Evolutionary conservation across 2,888 invertebrate species (phyloP).

Genomic region (Dicyrtoma fusca): DNA sequence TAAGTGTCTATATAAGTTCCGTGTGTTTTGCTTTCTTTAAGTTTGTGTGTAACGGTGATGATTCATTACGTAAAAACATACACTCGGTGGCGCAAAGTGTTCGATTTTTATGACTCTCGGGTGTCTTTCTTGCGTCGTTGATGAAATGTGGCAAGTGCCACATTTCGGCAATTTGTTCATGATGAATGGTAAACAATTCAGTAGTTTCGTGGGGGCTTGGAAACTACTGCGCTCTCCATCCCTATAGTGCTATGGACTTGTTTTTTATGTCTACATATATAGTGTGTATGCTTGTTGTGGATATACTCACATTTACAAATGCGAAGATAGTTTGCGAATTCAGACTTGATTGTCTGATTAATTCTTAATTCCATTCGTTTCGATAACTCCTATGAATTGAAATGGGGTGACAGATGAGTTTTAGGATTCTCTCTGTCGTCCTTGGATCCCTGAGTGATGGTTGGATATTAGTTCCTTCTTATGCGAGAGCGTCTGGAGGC

Average conservation of each 20-base stretch:
- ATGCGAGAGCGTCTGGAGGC: too few relatives aligned
- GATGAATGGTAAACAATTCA: slow-evolving; percentile 41
- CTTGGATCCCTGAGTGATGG: too few relatives aligned
- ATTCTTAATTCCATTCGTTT: slow-evolving; percentile 7
- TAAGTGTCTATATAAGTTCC: neutral
- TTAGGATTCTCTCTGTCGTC: neutral
- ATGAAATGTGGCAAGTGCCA: slow-evolving; percentile 39
- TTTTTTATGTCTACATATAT: neutral
- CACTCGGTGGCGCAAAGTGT: slow-evolving; percentile 30
- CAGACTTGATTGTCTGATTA: slow-evolving; percentile 26
- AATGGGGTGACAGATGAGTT: slow-evolving; percentile 5
- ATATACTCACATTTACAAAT: neutral
- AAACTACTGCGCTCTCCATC: neutral
- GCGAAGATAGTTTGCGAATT: neutral
- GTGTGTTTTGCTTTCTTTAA: neutral
- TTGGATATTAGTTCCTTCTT: too few relatives aligned
- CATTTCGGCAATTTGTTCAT: slow-evolving; percentile 39
- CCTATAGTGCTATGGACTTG: too few relatives aligned
- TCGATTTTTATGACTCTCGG: slow-evolving; percentile 38
- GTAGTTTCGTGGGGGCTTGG: slow-evolving; percentile 20
- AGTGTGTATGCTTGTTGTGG: too few relatives aligned
- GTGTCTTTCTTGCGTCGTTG: slow-evolving; percentile 33
- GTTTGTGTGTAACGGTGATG: neutral
- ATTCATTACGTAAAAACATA: slow-evolving; percentile 38
- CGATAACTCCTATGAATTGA: slow-evolving; percentile 5